phyloP scores from a whole-genome alignment of 2,888 invertebrate species.

The Gymnocheta viridis region DNA sequence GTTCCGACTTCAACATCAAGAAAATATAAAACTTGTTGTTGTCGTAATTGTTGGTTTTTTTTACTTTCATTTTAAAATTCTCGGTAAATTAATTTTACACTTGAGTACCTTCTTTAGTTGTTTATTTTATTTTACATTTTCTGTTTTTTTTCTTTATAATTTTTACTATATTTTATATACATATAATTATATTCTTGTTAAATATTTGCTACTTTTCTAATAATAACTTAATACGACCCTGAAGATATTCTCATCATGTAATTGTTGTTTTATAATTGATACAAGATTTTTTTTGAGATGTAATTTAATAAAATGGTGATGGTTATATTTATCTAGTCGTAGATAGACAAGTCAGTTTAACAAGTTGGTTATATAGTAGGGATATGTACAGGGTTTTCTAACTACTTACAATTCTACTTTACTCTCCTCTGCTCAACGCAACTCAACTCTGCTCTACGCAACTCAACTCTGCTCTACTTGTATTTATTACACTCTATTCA shows the following conservation, averaged over 20 bases:
- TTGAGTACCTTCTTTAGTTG: slow-evolving; percentile 54
- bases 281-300: slow-evolving; percentile 9
- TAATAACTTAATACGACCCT: slow-evolving; percentile 53
- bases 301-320: neutral
- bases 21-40: neutral
- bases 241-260: slow-evolving; percentile 51
- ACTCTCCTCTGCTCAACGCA: too few relatives aligned
- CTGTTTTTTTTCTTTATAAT: neutral
- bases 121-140: slow-evolving; percentile 12
- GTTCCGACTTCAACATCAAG: neutral
- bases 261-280: slow-evolving; percentile 46
- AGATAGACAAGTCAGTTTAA: neutral
- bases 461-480: too few relatives aligned
- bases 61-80: slow-evolving; percentile 44
- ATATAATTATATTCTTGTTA: slow-evolving; percentile 40
- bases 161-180: neutral
- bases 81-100: slow-evolving; percentile 51
- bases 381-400: too few relatives aligned
- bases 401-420: too few relatives aligned
- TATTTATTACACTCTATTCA: too few relatives aligned
- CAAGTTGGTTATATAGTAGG: neutral
- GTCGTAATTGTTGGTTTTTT: neutral
- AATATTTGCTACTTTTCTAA: slow-evolving; percentile 49
- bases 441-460: too few relatives aligned
- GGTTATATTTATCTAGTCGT: neutral